Evolutionary conservation across 2,113 vertebrate genomes (phyloP).

Genomic region (Sinosuthora webbiana): DNA sequence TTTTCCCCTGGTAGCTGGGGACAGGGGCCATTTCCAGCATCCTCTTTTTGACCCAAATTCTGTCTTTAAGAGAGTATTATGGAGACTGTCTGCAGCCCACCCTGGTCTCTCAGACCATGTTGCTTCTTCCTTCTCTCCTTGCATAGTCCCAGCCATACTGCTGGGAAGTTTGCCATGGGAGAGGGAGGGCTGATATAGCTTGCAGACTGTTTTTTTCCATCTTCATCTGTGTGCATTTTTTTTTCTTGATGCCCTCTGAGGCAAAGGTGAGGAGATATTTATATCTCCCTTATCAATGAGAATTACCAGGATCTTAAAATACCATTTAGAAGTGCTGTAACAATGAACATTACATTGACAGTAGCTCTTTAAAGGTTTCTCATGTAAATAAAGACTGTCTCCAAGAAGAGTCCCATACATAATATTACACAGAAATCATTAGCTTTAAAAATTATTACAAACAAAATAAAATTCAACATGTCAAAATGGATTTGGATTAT

Average conservation of each 20-base stretch:
- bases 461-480: slow-evolving; percentile 1
- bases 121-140: neutral
- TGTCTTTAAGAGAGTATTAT: neutral
- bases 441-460: slow-evolving; percentile 13
- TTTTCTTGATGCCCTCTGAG: neutral
- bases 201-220: neutral
- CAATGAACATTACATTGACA: neutral
- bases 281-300: neutral
- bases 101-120: neutral
- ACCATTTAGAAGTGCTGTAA: neutral
- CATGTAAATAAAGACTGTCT: neutral
- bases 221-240: neutral
- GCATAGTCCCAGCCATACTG: neutral
- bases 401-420: neutral
- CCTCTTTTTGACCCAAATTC: neutral
- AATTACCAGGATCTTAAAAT: slow-evolving; percentile 20
- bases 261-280: neutral
- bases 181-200: neutral
- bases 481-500: neutral
- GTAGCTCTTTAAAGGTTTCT: neutral
- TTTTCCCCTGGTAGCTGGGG: neutral
- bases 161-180: neutral
- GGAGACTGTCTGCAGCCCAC: neutral
- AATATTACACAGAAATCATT: neutral
- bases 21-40: neutral